Percentiles rank a stretch among this genome's conserved stretches.
Conservation (phyloP, 2,888 invertebrate species). For the Isoperla grammatica region DNA sequence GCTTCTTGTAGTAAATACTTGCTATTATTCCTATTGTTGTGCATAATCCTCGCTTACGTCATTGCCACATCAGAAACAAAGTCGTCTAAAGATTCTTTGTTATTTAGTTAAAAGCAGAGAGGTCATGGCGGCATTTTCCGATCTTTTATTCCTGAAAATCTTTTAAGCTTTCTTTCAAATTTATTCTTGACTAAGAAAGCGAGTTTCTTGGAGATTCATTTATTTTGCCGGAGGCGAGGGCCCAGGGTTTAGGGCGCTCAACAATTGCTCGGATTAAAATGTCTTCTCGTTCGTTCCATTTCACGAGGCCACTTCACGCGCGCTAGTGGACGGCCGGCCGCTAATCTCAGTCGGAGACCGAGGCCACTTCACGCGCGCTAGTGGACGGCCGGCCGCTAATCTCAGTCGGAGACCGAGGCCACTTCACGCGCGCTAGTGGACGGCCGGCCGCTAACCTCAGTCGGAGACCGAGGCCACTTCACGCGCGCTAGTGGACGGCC, state of each 20-base stretch:
- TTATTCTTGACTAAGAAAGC: slow-evolving; percentile 20
- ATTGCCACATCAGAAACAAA: slow-evolving; percentile 11
- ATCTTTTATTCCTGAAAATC: slow-evolving; percentile 19
- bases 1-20: neutral
- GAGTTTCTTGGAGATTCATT: slow-evolving; percentile 44
- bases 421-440: too few relatives aligned
- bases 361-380: too few relatives aligned
- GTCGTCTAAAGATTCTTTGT: neutral
- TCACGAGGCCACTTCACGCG: slow-evolving; percentile 9
- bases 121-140: slow-evolving; percentile 20
- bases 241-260: slow-evolving; percentile 37
- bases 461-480: too few relatives aligned
- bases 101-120: neutral
- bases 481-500: too few relatives aligned
- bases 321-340: neutral
- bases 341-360: too few relatives aligned
- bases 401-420: too few relatives aligned
- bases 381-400: too few relatives aligned
- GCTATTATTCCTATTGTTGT: slow-evolving; percentile 10
- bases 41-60: slow-evolving; percentile 7
- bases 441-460: too few relatives aligned
- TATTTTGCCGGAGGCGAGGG: slow-evolving; percentile 40
- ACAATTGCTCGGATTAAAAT: slow-evolving; percentile 43
- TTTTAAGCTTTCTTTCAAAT: slow-evolving; percentile 20
- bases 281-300: slow-evolving; percentile 34